phyloP scores from a whole-genome alignment of 2,797 vertebrate species.

The Sebastes vulpes region DNA sequence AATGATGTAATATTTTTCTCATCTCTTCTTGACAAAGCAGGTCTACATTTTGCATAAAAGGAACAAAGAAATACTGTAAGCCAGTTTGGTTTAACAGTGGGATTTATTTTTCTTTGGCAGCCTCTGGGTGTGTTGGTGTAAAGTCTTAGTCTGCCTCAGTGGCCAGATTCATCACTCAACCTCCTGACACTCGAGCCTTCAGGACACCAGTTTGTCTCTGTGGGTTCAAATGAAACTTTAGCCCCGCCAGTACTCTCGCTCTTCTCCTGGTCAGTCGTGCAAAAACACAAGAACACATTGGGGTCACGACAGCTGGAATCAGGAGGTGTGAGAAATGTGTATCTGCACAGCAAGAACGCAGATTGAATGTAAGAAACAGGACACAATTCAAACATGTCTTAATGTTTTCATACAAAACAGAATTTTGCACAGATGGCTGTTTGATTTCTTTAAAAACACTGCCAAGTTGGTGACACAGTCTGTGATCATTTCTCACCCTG shows the following conservation, averaged over 20 bases:
- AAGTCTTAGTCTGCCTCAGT: slow-evolving; percentile 24
- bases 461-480: not conserved
- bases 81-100: not conserved
- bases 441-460: slow-evolving; percentile 1
- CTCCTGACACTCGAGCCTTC: slow-evolving; percentile 25
- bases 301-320: not conserved
- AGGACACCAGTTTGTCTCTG: slow-evolving; percentile 20
- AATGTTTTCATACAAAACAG: not conserved
- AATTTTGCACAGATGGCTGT: not conserved
- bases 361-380: not conserved
- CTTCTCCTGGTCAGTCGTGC: not conserved
- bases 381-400: not conserved
- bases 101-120: not conserved
- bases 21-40: not conserved
- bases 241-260: not conserved
- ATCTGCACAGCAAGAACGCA: not conserved
- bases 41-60: not conserved
- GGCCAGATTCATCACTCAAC: slow-evolving; percentile 35
- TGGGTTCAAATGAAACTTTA: slow-evolving; percentile 32
- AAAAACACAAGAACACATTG: not conserved
- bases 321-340: slow-evolving; percentile 1
- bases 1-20: not conserved
- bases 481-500: not conserved
- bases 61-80: not conserved
- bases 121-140: slow-evolving; percentile 9